Conservation (phyloP, 2,797 vertebrate genomes). For the Helarctos malayanus region DNA sequence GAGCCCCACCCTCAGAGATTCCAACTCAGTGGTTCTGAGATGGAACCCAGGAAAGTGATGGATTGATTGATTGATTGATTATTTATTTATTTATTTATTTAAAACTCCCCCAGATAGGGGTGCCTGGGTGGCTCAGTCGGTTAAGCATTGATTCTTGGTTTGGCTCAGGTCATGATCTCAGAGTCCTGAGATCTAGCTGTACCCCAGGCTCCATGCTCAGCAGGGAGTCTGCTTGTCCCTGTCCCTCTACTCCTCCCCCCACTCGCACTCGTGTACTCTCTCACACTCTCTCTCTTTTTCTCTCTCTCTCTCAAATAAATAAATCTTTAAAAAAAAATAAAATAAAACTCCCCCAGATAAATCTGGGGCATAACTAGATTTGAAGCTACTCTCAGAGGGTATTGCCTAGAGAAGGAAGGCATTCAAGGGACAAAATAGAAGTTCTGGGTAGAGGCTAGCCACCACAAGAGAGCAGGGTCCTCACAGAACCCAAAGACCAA, state of each 20-base stretch:
- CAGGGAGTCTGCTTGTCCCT: too few species aligned
- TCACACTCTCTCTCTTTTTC: too few species aligned
- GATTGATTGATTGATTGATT: too few species aligned
- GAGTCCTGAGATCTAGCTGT: too few species aligned
- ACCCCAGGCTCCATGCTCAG: too few species aligned
- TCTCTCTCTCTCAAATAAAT: too few species aligned
- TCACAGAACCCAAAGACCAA: neutral
- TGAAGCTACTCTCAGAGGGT: neutral
- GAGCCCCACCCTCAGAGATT: neutral
- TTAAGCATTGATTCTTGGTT: too few species aligned
- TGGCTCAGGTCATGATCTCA: too few species aligned
- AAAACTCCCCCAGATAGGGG: neutral
- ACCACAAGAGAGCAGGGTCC: neutral
- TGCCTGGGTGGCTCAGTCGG: too few species aligned
- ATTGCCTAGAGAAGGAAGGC: neutral
- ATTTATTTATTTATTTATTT: neutral
- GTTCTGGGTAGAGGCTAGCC: neutral
- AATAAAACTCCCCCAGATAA: neutral
- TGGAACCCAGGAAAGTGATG: neutral
- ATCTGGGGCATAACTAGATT: neutral
- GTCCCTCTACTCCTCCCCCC: too few species aligned
- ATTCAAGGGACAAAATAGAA: neutral
- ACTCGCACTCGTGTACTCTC: too few species aligned
- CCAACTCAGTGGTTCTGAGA: neutral
- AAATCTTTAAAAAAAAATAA: neutral